Evolutionary conservation across 2,113 vertebrate species (phyloP).

Genomic region (Cyanoderma ruficeps): DNA sequence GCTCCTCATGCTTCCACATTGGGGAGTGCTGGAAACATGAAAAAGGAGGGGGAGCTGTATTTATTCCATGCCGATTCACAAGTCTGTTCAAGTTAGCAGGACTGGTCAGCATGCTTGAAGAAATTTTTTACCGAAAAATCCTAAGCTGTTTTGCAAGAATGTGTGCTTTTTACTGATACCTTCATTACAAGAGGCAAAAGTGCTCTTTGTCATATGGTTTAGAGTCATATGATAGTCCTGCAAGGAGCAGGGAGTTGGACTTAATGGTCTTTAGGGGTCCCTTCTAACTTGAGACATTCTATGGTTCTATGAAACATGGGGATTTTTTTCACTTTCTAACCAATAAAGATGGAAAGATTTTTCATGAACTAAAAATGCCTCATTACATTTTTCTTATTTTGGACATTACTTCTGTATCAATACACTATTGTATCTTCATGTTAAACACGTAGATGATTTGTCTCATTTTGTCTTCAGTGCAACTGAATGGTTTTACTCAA

Average conservation of each 20-base stretch:
- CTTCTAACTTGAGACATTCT: not conserved
- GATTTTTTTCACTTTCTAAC: not conserved
- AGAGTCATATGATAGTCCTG: not conserved
- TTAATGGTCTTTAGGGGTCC: not conserved
- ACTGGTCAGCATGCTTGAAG: accelerated
- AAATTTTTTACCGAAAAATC: not conserved
- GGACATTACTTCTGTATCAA: not conserved
- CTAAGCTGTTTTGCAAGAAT: not conserved
- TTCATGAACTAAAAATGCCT: not conserved
- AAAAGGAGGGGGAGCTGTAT: not conserved
- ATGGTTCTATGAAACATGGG: not conserved
- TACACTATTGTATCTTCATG: not conserved
- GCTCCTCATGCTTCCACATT: not conserved
- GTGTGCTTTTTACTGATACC: not conserved
- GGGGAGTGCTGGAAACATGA: not conserved
- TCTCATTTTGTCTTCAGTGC: not conserved
- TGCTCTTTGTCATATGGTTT: not conserved
- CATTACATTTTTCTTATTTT: not conserved
- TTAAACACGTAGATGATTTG: not conserved
- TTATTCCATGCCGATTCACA: not conserved
- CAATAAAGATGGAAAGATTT: not conserved
- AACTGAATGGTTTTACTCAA: not conserved
- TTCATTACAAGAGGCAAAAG: not conserved
- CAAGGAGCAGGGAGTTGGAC: not conserved
- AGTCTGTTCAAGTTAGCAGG: not conserved